Base-by-base conservation (phyloP, 2,888 invertebrate genomes). In the Eilema sororculum region DNA sequence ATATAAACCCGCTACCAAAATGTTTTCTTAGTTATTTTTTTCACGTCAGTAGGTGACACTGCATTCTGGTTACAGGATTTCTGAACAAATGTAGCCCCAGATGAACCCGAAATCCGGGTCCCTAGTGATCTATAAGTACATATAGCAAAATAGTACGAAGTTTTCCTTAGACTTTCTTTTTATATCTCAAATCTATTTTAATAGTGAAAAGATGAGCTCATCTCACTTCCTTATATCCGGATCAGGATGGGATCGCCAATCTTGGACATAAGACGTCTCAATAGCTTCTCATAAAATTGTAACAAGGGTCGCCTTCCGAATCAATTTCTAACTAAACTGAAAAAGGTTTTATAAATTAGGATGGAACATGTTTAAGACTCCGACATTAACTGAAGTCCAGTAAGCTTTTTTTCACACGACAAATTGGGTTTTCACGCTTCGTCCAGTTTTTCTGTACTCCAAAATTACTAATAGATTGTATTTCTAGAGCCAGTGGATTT, bases 311-410 rank as follows among this genome's bases (percentile, higher is more conserved):
- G 56, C 56, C 56, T 52, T 69, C 65, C 65, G 69, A 69, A 69
- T 69, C 69, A 69, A 69, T 69, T 69, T 69, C 56, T 60, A 58
- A 56, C 33, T 65, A 69, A 65, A 65, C 37, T 65, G 63, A 69
- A 65, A 69, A 69, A 69, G 60, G 56, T 65, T 69, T 56, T 56
- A 57, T 69, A 69, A 59, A 69, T 69, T 69, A 65, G 65, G 37
- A 69, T 25, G 8, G n/a, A 56, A 25, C 69, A 8, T 28, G 20
- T 59, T 61, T 62, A 22, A 16, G n/a, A 41, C 24, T 24, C 22
- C 24, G 16, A 37, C 60, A 52, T 60, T 61, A 66, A 28, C 64
- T 13, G 22, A 28, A 59, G 33, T 20, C n/a, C 58, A 57, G 46
- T 37, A 62, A 52, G n/a, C 16, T 13, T 62, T 46, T 63, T 33